Base-by-base conservation (phyloP, 2,888 invertebrate species). In the Acleris literana region DNA sequence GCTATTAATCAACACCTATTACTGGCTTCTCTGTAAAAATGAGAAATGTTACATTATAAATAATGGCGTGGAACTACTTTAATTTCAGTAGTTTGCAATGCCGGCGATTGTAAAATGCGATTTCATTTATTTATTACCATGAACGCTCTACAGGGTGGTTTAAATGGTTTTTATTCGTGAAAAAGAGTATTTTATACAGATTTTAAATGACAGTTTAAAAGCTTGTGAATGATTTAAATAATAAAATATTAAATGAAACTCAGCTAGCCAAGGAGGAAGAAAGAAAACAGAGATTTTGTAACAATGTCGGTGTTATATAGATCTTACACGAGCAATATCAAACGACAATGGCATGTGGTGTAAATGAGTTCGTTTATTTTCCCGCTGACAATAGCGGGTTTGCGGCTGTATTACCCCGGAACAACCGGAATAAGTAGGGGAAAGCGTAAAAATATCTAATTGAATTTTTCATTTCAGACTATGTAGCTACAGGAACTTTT, bases 381-480 rank as follows among this genome's bases (percentile, higher is more conserved):
- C 77, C 76, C 62, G 56, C 59, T 55, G 66, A 62, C 56, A 68
- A 68, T 64, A 60, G 46, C 69, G 76, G 72, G 76, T 73, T 77
- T 75, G 76, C 76, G 71, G 71, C 74, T 73, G 80, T 84, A 84
- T 83, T 75, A 71, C 79, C 74, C 67, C 68, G 76, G 75, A 77
- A 82, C 80, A 78, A 79, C 74, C 74, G 70, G 70, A 79, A 76
- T 81, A 80, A 82, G 77, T 77, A 74, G 68, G 68, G 71, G 72
- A 76, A 78, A 78, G 39, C 76, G 63, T 79, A 79, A 82, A 82
- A 83, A 83, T 80, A 85, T 84, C 79, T 84, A 85, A 87, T 88
- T 85, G 85, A 87, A 88, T 87, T 86, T 87, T 86, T 86, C 82
- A 85, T 86, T 73, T 77, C 75, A 76, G 52, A 56, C 61, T 52